phyloP scores from a whole-genome alignment of 2,888 invertebrate genomes.

The Listrodromus nycthemerus region DNA sequence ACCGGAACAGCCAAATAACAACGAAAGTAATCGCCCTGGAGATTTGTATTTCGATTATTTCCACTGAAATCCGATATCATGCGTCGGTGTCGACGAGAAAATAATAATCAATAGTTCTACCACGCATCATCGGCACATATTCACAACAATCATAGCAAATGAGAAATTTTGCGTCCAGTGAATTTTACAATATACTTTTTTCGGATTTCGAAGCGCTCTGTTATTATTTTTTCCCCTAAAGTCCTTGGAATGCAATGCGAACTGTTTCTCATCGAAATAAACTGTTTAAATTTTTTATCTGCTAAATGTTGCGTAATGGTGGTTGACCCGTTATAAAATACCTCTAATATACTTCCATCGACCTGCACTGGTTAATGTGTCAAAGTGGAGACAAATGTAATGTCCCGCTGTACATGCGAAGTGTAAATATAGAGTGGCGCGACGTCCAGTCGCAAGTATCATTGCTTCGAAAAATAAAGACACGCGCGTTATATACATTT shows the following conservation, averaged over 20 bases:
- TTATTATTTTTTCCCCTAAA: too few species aligned
- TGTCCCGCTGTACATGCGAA: background rate
- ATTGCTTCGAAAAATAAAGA: slow-evolving; percentile 58
- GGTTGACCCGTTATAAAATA: background rate
- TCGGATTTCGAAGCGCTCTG: too few species aligned
- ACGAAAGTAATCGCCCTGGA: background rate
- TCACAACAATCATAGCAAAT: background rate
- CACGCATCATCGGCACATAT: background rate
- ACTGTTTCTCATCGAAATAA: background rate
- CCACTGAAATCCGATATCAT: background rate
- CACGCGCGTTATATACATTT: slow-evolving; percentile 42
- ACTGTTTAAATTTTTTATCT: background rate
- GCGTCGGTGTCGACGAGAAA: slow-evolving; percentile 1
- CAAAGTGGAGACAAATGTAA: background rate
- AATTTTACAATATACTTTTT: background rate
- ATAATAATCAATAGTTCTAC: background rate
- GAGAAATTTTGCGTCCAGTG: background rate
- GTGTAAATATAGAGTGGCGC: slow-evolving; percentile 40
- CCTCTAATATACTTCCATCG: background rate
- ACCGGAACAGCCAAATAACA: background rate
- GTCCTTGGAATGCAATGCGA: too few species aligned
- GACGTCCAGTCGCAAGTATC: slow-evolving; percentile 45
- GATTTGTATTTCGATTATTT: slow-evolving; percentile 18
- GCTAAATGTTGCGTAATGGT: too few species aligned
- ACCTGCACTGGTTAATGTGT: background rate